Evolutionary conservation across 2,888 invertebrate genomes (phyloP).

Genomic region (Anthoptus insignis): DNA sequence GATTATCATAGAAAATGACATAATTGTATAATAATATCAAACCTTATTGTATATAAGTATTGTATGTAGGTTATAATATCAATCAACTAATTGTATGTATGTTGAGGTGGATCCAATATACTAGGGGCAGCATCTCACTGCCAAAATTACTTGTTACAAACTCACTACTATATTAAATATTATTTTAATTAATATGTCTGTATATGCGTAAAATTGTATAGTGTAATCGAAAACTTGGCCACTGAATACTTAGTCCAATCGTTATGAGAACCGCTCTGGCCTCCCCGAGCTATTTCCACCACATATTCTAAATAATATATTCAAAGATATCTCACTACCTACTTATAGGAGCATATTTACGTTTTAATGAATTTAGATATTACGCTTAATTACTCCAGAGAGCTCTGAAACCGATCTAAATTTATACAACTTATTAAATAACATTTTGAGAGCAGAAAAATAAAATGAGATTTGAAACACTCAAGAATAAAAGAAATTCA

Average conservation of each 20-base stretch:
- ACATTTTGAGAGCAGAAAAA: constrained; percentile 59
- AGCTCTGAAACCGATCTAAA: constrained; percentile 67
- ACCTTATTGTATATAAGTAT: constrained; percentile 62
- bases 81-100: constrained; percentile 67
- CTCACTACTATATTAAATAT: constrained; percentile 76
- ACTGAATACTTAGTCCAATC: constrained; percentile 57
- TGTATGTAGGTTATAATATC: constrained; percentile 43
- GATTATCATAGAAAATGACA: constrained; percentile 69
- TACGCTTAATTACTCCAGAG: constrained; percentile 71
- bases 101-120: constrained; percentile 73
- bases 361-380: constrained; percentile 53
- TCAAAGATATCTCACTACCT: constrained; percentile 51
- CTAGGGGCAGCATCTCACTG: constrained; percentile 64
- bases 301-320: constrained; percentile 20
- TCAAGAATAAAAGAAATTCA: constrained; percentile 74
- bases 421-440: constrained; percentile 81
- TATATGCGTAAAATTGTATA: constrained; percentile 84
- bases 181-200: constrained; percentile 71
- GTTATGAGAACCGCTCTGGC: constrained; percentile 18
- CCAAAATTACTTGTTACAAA: constrained; percentile 73
- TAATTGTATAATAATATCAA: constrained; percentile 81
- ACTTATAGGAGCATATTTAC: constrained; percentile 49
- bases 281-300: constrained; percentile 9
- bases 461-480: constrained; percentile 62
- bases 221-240: constrained; percentile 80